These are phyloP conservation scores for Heteronetta atricapilla DNA, from an alignment of 2,113 vertebrate species.

Conservation along the genomic window DNA sequence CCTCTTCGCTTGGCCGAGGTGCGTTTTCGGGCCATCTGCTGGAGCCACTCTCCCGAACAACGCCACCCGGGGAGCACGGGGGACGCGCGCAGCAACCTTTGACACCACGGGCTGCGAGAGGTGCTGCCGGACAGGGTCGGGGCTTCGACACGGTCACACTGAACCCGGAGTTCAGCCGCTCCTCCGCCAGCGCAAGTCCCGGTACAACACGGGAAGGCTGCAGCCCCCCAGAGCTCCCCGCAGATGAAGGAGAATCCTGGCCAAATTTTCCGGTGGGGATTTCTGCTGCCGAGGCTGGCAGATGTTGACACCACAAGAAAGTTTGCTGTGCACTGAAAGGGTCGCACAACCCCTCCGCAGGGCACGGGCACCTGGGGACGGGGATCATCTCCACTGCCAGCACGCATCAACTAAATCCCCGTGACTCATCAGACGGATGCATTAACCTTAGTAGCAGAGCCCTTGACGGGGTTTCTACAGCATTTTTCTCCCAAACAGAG, in stretches of 20 bases:
- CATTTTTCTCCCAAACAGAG: neutral
- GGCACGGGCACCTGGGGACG: accelerated
- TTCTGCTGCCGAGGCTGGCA: neutral
- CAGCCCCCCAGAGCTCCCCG: neutral
- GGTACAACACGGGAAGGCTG: accelerated
- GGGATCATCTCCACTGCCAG: neutral
- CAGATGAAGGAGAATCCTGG: neutral
- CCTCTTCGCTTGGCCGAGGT: slow-evolving; percentile 70
- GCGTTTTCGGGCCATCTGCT: slow-evolving; percentile 81
- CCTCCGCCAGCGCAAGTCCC: slow-evolving; percentile 25
- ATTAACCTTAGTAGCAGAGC: neutral
- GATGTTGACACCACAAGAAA: neutral
- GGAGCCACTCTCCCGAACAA: slow-evolving; percentile 72
- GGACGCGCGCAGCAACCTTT: slow-evolving; percentile 72
- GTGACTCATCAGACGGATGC: accelerated
- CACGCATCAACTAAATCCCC: neutral
- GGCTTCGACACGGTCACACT: slow-evolving; percentile 34
- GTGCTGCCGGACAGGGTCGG: slow-evolving; percentile 5
- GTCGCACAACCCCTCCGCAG: neutral
- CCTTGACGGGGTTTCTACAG: neutral
- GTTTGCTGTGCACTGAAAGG: neutral
- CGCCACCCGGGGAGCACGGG: slow-evolving; percentile 74
- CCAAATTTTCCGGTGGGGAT: neutral
- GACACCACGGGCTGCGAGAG: slow-evolving; percentile 59
- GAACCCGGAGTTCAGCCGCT: slow-evolving; percentile 67